phyloP scores from a whole-genome alignment of 2,888 invertebrate genomes.

The Cheilosia vulpina region DNA sequence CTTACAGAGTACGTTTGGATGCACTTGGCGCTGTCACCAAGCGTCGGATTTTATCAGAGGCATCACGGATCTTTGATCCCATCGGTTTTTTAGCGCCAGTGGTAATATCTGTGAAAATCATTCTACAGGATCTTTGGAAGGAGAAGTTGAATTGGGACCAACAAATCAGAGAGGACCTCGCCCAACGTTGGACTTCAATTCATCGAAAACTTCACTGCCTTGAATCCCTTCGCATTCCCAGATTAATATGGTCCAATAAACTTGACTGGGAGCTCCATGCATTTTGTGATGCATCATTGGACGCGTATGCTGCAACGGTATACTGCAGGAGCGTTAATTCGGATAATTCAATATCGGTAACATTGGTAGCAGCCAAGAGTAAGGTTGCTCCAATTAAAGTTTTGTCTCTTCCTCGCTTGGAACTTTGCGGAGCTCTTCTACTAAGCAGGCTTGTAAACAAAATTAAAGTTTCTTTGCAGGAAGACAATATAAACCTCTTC shows the following conservation, averaged over 20 bases:
- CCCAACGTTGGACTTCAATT: too few relatives aligned
- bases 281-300: conserved; percentile 27
- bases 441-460: too few relatives aligned
- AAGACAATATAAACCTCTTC: neutral
- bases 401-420: too few relatives aligned
- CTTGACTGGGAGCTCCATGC: neutral
- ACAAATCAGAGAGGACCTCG: conserved; percentile 10
- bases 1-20: too few relatives aligned
- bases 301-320: conserved; percentile 21
- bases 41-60: neutral
- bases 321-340: conserved; percentile 15
- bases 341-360: conserved; percentile 7
- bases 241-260: conserved; percentile 18
- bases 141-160: neutral
- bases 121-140: neutral
- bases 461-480: conserved; percentile 9
- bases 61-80: neutral
- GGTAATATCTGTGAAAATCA: neutral
- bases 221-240: neutral
- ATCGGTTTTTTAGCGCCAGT: neutral
- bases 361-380: conserved; percentile 46
- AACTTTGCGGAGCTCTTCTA: too few relatives aligned
- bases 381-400: neutral
- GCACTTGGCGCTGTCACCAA: too few relatives aligned
- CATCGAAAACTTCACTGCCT: too few relatives aligned